phyloP scores from a whole-genome alignment of 2,888 invertebrate species.

The Heteromyza rotundicornis region DNA sequence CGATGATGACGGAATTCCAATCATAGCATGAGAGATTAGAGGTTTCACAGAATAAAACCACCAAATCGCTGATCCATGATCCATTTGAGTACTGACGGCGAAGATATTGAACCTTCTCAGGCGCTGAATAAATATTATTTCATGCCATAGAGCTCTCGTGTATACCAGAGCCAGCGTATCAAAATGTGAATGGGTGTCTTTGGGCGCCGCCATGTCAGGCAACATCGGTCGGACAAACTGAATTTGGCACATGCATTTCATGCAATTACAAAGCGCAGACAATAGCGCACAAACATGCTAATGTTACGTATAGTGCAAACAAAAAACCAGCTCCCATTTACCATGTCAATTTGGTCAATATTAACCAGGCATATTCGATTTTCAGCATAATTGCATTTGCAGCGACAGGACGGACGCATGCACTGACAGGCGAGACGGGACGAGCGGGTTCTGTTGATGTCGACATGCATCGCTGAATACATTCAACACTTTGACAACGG shows the following conservation, averaged over 20 bases:
- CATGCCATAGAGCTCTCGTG: too few species aligned
- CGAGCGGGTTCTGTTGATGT: constrained; percentile 43
- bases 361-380: constrained; percentile 31
- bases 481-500: constrained; percentile 18
- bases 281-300: constrained; percentile 12
- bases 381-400: constrained; percentile 42
- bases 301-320: constrained; percentile 15
- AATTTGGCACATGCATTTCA: neutral
- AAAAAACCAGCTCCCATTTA: constrained; percentile 23
- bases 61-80: too few species aligned
- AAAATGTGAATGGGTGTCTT: too few species aligned
- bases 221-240: constrained; percentile 14
- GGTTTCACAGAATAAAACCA: too few species aligned
- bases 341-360: constrained; percentile 3
- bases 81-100: too few species aligned
- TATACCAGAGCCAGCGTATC: too few species aligned
- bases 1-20: too few species aligned
- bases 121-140: too few species aligned
- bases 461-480: constrained; percentile 52
- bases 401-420: neutral
- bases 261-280: neutral
- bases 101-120: too few species aligned
- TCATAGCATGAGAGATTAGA: too few species aligned
- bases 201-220: too few species aligned
- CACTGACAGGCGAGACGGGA: neutral